A percentile compares a stretch with the other conserved stretches of the same genome.
Conservation (phyloP, 2,888 invertebrate genomes). For the Agrochola lychnidis region DNA sequence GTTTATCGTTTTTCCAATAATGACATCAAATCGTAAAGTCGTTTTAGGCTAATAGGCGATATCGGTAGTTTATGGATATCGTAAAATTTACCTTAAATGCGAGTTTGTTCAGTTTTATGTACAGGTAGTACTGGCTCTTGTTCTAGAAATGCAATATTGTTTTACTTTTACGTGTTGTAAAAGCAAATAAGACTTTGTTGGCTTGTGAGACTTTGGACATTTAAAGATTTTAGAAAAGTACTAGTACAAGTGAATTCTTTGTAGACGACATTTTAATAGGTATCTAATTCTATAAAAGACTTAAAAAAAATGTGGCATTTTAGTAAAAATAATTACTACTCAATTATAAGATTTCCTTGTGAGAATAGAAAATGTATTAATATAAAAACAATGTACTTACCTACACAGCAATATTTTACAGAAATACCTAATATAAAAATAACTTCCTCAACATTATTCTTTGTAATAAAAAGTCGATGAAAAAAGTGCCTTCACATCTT, state of each 20-base stretch:
- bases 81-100: slow-evolving; percentile 48
- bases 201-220: neutral
- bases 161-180: slow-evolving; percentile 16
- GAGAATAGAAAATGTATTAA: neutral
- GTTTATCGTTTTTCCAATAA: slow-evolving; percentile 79
- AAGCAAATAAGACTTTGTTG: slow-evolving; percentile 13
- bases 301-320: neutral
- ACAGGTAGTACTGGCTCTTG: neutral
- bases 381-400: neutral
- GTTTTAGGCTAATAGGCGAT: slow-evolving; percentile 61
- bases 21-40: slow-evolving; percentile 74
- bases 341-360: neutral
- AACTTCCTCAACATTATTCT: slow-evolving; percentile 32
- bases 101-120: slow-evolving; percentile 46
- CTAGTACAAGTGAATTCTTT: neutral
- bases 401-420: neutral
- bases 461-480: slow-evolving; percentile 50
- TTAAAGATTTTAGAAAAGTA: neutral
- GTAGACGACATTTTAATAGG: neutral
- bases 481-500: slow-evolving; percentile 48
- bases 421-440: slow-evolving; percentile 8
- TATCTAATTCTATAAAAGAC: neutral
- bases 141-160: slow-evolving; percentile 33
- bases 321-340: neutral
- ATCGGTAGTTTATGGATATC: slow-evolving; percentile 46